Evolutionary conservation across 2,113 vertebrate genomes (phyloP).

Genomic region (Chloropsis hardwickii): DNA sequence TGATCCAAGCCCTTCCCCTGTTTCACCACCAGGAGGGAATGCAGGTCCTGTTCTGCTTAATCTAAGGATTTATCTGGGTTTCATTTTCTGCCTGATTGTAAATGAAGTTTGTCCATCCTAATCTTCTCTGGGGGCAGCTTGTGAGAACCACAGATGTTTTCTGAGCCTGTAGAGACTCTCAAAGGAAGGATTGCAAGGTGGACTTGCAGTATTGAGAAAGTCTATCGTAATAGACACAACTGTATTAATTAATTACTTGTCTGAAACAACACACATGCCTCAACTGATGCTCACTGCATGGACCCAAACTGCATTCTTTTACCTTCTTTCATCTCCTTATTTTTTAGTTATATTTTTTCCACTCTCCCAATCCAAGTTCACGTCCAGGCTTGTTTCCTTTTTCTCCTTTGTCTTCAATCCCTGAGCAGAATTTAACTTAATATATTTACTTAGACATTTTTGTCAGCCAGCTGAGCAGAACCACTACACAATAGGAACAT

Average conservation of each 20-base stretch:
- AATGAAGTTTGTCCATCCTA: neutral
- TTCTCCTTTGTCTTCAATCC: neutral
- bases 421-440: neutral
- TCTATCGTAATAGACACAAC: neutral
- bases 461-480: neutral
- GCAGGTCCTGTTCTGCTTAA: neutral
- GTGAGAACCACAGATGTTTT: neutral
- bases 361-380: neutral
- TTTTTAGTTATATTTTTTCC: neutral
- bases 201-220: neutral
- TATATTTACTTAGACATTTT: neutral
- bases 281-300: neutral
- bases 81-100: neutral
- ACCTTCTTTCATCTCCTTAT: neutral
- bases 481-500: neutral
- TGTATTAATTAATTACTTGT: neutral
- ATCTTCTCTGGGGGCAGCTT: neutral
- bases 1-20: neutral
- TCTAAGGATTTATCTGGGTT: slow-evolving; percentile 2
- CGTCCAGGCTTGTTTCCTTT: neutral
- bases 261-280: neutral
- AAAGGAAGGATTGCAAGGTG: neutral
- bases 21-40: neutral
- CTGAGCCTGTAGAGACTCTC: neutral
- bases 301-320: neutral